Evolutionary conservation across 2,113 vertebrate genomes (phyloP).

Genomic region (Ginglymostoma cirratum): DNA sequence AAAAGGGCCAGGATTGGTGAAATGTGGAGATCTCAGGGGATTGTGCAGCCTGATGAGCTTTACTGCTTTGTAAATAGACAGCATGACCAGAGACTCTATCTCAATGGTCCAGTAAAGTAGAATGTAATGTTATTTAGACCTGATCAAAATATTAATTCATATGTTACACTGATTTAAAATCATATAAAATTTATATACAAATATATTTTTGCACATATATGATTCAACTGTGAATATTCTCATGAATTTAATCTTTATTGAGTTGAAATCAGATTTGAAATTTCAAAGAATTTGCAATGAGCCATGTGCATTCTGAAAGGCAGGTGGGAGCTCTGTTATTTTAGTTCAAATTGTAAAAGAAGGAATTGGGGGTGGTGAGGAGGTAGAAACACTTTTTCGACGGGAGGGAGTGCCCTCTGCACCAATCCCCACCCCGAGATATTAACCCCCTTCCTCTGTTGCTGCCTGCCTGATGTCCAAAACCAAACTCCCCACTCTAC

Average conservation of each 20-base stretch:
- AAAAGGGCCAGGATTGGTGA: too few species aligned
- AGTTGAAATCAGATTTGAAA: neutral
- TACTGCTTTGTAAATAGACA: neutral
- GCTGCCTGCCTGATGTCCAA: too few species aligned
- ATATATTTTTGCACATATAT: slow-evolving; percentile 20
- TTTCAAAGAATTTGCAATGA: neutral
- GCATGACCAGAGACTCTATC: neutral
- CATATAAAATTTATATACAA: neutral
- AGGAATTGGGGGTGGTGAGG: too few species aligned
- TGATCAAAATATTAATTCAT: neutral
- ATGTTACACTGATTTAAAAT: neutral
- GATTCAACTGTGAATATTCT: neutral
- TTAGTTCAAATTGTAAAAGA: too few species aligned
- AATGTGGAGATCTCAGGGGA: too few species aligned
- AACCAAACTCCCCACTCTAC: too few species aligned
- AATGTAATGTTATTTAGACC: neutral
- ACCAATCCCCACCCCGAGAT: too few species aligned
- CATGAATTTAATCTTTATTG: neutral
- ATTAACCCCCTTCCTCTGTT: too few species aligned
- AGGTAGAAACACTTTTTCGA: too few species aligned
- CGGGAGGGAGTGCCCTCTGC: too few species aligned
- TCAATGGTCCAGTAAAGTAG: neutral
- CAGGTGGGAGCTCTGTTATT: too few species aligned
- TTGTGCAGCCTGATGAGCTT: too few species aligned
- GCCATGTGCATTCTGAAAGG: neutral